Conservation (phyloP, 2,113 vertebrate genomes). For the Sebastes schlegelii region DNA sequence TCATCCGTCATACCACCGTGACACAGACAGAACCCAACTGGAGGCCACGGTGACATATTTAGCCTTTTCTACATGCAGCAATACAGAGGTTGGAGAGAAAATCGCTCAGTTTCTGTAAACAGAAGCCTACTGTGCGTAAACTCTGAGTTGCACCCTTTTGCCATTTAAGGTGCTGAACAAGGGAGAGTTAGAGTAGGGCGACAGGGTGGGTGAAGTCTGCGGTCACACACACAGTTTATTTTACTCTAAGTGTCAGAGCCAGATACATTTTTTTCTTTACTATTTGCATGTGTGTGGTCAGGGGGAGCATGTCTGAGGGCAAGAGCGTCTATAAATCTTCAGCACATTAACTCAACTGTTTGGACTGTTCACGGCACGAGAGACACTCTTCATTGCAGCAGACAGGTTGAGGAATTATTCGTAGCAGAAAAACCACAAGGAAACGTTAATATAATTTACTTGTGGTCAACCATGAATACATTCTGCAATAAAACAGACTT, state of each 20-base stretch:
- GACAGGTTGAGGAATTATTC: background rate
- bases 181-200: conserved; percentile 22
- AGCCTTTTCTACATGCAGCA: conserved; percentile 25
- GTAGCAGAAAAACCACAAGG: background rate
- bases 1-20: background rate
- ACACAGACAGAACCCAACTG: background rate
- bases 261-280: conserved; percentile 50
- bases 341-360: conserved; percentile 22
- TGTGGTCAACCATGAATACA: background rate
- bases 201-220: conserved; percentile 44
- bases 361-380: background rate
- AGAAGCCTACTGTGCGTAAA: conserved; percentile 56
- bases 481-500: background rate
- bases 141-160: conserved; percentile 47
- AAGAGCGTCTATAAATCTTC: conserved; percentile 38
- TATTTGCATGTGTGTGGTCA: conserved; percentile 63
- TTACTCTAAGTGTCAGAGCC: conserved; percentile 56
- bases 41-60: conserved; percentile 28
- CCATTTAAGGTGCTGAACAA: conserved; percentile 79
- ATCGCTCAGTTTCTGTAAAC: conserved; percentile 64
- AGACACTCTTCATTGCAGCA: background rate
- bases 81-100: conserved; percentile 52
- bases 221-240: conserved; percentile 65
- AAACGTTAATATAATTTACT: background rate
- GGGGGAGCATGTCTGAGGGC: conserved; percentile 35